phyloP scores from a whole-genome alignment of 2,797 vertebrate genomes.

The Phataginus tetradactyla region DNA sequence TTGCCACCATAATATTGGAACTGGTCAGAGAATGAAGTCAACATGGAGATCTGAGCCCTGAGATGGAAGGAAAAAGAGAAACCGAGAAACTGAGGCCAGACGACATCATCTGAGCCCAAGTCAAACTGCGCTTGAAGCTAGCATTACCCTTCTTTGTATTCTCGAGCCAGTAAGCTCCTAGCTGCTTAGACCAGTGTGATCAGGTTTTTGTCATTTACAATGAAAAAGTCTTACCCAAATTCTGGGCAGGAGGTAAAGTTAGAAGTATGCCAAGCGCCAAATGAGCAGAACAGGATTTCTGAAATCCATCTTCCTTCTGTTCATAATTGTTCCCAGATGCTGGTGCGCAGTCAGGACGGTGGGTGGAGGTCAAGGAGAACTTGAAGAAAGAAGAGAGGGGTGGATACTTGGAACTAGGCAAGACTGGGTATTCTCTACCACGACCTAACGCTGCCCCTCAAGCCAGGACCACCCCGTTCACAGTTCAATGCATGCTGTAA shows the following conservation, averaged over 20 bases:
- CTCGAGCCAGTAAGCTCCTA: background rate
- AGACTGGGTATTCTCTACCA: background rate
- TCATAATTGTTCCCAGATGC: background rate
- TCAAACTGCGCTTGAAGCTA: background rate
- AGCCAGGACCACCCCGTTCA: accelerated
- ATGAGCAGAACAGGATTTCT: background rate
- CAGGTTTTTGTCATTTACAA: background rate
- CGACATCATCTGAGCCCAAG: background rate
- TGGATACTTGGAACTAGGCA: background rate
- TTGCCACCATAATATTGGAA: background rate
- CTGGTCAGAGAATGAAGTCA: background rate
- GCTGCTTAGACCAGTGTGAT: background rate
- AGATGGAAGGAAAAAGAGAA: background rate
- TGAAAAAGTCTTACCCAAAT: background rate
- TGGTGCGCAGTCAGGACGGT: background rate
- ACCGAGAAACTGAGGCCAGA: background rate
- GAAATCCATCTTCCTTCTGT: background rate
- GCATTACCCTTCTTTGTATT: background rate
- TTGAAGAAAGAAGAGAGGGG: background rate
- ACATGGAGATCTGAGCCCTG: background rate
- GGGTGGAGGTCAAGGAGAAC: background rate
- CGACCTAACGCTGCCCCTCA: background rate
- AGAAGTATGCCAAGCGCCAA: background rate
- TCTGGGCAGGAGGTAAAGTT: background rate
- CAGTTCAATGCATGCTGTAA: background rate